These are phyloP conservation scores for Polydrusus pterygomalis DNA, from an alignment of 2,888 invertebrate species.

Conservation along the genomic window DNA sequence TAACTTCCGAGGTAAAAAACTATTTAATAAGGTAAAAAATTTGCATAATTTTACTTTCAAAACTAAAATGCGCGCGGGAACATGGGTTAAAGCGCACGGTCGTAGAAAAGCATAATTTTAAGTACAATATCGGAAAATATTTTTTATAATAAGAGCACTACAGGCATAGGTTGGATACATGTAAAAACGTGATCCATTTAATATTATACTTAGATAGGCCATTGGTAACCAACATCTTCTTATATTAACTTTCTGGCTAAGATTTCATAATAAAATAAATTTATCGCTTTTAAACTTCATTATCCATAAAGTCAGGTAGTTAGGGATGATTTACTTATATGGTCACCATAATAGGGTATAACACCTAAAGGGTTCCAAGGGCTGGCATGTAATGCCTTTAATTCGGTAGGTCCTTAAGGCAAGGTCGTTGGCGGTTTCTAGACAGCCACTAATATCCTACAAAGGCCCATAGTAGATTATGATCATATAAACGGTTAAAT, in stretches of 20 bases:
- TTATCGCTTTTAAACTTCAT: neutral
- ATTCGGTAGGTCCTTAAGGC: neutral
- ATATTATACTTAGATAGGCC: too few relatives aligned
- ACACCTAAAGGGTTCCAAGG: neutral
- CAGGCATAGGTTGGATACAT: too few relatives aligned
- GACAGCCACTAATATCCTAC: constrained; percentile 29
- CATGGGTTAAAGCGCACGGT: too few relatives aligned
- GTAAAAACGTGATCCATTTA: too few relatives aligned
- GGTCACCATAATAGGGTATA: neutral
- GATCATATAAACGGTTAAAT: neutral
- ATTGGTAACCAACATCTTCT: too few relatives aligned
- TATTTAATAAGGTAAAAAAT: too few relatives aligned
- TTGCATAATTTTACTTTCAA: too few relatives aligned
- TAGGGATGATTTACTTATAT: neutral
- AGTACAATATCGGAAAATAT: too few relatives aligned
- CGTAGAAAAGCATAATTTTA: too few relatives aligned
- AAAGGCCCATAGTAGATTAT: constrained; percentile 22
- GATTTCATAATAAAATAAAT: neutral
- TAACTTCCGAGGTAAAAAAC: too few relatives aligned
- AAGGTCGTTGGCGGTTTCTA: constrained; percentile 31
- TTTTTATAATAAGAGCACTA: too few relatives aligned
- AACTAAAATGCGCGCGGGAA: too few relatives aligned
- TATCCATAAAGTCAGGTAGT: constrained; percentile 12
- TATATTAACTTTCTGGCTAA: neutral
- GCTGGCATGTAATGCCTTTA: neutral